Conservation (phyloP, 1,140 invertebrate species). For the Tribolium madens region DNA sequence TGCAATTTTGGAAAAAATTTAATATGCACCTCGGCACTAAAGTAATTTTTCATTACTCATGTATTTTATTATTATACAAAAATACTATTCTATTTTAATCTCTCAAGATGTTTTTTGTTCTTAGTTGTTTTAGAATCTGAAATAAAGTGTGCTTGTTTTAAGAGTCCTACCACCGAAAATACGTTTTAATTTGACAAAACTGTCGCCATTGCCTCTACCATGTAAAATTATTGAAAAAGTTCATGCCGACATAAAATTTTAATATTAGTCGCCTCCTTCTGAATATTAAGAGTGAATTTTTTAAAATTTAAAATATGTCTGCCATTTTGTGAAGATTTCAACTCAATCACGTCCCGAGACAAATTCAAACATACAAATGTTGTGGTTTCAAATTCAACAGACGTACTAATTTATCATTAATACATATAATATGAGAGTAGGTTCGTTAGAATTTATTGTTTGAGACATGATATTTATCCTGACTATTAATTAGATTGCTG, state of each 20-base stretch:
- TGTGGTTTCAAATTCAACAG: slow-evolving; percentile 23
- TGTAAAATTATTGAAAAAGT: background rate
- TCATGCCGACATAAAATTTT: background rate
- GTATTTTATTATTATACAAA: too few relatives aligned
- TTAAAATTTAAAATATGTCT: background rate
- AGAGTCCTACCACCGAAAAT: too few relatives aligned
- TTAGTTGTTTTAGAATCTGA: too few relatives aligned
- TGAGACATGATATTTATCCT: slow-evolving; percentile 6
- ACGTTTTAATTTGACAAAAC: too few relatives aligned
- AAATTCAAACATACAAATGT: slow-evolving; percentile 21
- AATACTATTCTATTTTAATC: too few relatives aligned
- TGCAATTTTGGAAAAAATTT: too few relatives aligned
- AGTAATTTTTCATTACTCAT: too few relatives aligned
- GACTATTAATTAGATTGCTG: slow-evolving; percentile 24
- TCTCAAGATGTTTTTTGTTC: too few relatives aligned
- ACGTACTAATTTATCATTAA: slow-evolving; percentile 29
- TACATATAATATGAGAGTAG: slow-evolving; percentile 28
- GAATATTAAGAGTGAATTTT: background rate
- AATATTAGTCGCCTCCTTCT: background rate
- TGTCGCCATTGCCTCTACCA: too few relatives aligned
- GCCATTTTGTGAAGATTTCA: slow-evolving; percentile 13
- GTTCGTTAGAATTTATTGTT: slow-evolving; percentile 36
- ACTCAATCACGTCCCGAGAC: slow-evolving; percentile 12
- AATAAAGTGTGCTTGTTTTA: too few relatives aligned
- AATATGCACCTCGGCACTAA: too few relatives aligned